Percentiles rank a stretch among this genome's conserved stretches.
These are phyloP conservation scores for Caenorhabditis latens DNA, from an alignment of 1,140 invertebrate genomes.

Conservation along the genomic window DNA sequence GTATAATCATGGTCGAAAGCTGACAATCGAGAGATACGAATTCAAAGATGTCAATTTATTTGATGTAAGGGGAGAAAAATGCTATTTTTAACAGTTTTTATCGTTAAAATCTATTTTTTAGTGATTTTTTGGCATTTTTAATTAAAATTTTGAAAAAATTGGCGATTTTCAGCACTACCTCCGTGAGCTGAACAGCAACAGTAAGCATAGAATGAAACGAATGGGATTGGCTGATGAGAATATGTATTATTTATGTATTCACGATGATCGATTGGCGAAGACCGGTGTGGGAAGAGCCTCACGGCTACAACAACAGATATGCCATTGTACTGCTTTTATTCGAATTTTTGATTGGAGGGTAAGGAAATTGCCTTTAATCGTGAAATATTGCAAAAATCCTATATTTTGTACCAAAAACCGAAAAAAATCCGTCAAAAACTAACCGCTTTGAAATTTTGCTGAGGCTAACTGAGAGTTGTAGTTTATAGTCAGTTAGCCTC, in stretches of 20 bases:
- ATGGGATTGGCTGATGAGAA: conserved; percentile 58
- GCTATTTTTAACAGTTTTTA: neutral
- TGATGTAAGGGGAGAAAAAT: neutral
- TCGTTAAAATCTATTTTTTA: no score
- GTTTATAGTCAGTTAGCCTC: neutral
- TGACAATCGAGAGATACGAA: conserved; percentile 55
- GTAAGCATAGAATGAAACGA: conserved; percentile 31
- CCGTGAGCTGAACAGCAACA: conserved; percentile 20
- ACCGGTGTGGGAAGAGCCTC: neutral
- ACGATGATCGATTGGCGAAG: conserved; percentile 41
- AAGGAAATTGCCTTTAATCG: neutral
- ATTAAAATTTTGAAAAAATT: neutral
- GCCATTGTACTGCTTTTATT: conserved; percentile 60
- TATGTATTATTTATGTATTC: conserved; percentile 58
- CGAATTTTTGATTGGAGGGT: conserved; percentile 60
- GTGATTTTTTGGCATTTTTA: neutral
- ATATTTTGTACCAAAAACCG: neutral
- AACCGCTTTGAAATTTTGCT: neutral
- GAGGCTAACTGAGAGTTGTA: neutral
- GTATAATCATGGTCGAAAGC: conserved; percentile 9
- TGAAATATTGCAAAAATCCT: neutral
- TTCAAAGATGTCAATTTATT: conserved; percentile 52
- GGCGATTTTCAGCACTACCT: conserved; percentile 41
- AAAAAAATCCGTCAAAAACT: no score
- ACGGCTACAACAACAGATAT: neutral